Base-by-base conservation (phyloP, 2,113 vertebrate genomes). In the Cyanoramphus novaezelandiae region DNA sequence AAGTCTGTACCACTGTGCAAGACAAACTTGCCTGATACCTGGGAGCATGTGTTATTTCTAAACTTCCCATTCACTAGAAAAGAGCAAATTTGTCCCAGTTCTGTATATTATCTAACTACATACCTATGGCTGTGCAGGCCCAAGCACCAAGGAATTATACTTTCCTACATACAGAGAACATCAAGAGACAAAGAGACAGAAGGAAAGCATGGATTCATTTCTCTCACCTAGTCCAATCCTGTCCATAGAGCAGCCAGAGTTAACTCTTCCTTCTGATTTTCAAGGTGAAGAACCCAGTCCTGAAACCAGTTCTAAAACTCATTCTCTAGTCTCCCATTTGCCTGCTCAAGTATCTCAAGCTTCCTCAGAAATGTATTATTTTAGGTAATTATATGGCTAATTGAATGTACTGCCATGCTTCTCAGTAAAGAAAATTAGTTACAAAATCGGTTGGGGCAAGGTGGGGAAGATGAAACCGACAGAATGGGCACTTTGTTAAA, bases 301-400 rank as follows among this genome's bases (percentile, higher is more conserved):
- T 49, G 27, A 59, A 79, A 53, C 12, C 35, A 89, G 71, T 27
- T 67, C 53, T 3, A 43, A 9, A 81, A 62, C 35, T 44, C 29
- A 17, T 9, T 4, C 68, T 65, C 50, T 12, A 47, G 28, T 2
- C 35, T 52, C 55, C 17, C 0, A 0, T 35, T 29, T 24, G 13
- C 16, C 29, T 63, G 41, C 57, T 76, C 11, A n/a, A 53, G 11
- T 5, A n/a, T 11, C 17, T 3, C 17, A 47, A 33, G 35, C 23
- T 77, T 35, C 43, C 44, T 33, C 74, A 83, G 41, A 70, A 65
- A 57, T 3, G 3, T 1, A 1, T 25, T 31, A 1, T 50, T 86
- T 50, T 41, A 28, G 37, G n/a, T 57, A 52, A 67, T 19, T 8
- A 12, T 1, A 7, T 24, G 35, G 12, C 69, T 70, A 31, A 62